Base-by-base conservation (phyloP, 2,113 vertebrate species). In the Phodopus roborovskii region DNA sequence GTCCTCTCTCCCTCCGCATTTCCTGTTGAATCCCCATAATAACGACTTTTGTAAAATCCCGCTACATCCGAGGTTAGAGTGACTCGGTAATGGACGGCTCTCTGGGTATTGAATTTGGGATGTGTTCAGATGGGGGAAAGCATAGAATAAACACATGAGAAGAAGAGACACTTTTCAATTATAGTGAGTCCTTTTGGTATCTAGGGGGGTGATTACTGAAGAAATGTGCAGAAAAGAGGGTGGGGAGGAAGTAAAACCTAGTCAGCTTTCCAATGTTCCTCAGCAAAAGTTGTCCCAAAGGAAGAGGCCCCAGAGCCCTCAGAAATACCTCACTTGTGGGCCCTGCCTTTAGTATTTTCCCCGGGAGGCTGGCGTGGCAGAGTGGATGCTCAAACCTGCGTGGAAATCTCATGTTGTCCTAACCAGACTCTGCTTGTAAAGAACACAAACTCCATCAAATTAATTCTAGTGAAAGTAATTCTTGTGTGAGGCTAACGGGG, bases 381-480 rank as follows among this genome's bases (percentile, higher is more conserved):
- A 58, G 15, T 22, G 91, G 48, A 12, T 75, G 53, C 12, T 87
- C 56, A 68, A 39, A 68, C 56, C n/a, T 85, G 16, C 16, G 7
- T 45, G 58, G 66, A 64, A 83, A 95, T 93, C 26, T 42, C 36
- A 64, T 53, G 17, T 26, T 53, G 45, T 89, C 70, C 48, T 71
- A 56, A 7, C 68, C 53, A 91, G n/a, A 58, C 62, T 64, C 60
- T 64, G 24, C 30, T 92, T 89, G 79, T 87, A 90, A 92, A 90
- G 56, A 92, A 92, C 11, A 81, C 62, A 92, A 81, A 50, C 24
- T n/a, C 66, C 0, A 0, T 75, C 75, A 95, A 94, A 62, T 50
- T 73, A 66, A 58, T 33, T 42, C 56, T 66, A 70, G 50, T 79
- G 73, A 74, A 91, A 45, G 13, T 66, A 56, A 50, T 5, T 58